Evolutionary conservation across 1,140 invertebrate species (phyloP).

Genomic region (Drosophila ogumai): DNA sequence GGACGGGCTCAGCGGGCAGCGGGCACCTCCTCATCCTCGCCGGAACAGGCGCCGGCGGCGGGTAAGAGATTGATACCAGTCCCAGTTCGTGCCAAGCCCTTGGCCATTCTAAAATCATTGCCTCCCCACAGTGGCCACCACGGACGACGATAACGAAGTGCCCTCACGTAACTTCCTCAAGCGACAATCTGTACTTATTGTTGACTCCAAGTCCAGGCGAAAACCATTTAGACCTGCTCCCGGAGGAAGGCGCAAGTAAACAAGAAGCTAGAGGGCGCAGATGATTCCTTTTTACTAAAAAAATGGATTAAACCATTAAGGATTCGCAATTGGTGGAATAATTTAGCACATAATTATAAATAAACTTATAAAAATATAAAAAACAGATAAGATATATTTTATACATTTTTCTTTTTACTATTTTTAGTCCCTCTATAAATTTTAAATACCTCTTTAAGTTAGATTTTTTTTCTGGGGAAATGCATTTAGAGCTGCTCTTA

Average conservation of each 20-base stretch:
- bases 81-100: conserved; percentile 6
- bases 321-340: too few relatives aligned
- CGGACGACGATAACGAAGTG: conserved; percentile 93
- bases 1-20: conserved; percentile 75
- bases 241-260: conserved; percentile 65
- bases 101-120: conserved; percentile 3
- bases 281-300: too few relatives aligned
- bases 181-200: conserved; percentile 92
- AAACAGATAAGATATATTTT: too few relatives aligned
- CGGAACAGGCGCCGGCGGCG: conserved; percentile 77
- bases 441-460: neutral
- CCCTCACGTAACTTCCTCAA: conserved; percentile 92
- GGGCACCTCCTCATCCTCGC: conserved; percentile 78
- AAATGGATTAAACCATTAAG: too few relatives aligned
- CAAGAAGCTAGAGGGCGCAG: neutral
- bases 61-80: conserved; percentile 57
- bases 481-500: neutral
- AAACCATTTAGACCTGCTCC: conserved; percentile 87
- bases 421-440: neutral
- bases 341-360: neutral
- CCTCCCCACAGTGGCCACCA: conserved; percentile 84
- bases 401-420: too few relatives aligned
- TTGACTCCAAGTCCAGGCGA: conserved; percentile 92
- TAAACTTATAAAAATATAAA: neutral
- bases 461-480: neutral